Percentiles rank a stretch among this genome's conserved stretches.
These are phyloP conservation scores for Elmis aenea DNA, from an alignment of 2,888 invertebrate genomes.

Conservation along the genomic window DNA sequence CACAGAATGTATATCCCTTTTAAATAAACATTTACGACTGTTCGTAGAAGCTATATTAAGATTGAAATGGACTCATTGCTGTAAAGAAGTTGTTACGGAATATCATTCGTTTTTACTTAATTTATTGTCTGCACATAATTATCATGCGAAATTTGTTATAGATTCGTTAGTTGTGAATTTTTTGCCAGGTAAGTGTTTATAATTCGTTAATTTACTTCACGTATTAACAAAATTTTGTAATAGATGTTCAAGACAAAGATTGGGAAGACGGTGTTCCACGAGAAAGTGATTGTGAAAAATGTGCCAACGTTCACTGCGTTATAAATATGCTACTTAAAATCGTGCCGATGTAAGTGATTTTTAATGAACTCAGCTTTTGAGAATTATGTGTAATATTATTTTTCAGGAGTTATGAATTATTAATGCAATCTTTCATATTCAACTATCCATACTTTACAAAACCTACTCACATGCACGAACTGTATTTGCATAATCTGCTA, in stretches of 20 bases:
- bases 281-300: slow-evolving; percentile 51
- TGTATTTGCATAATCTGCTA: slow-evolving; percentile 74
- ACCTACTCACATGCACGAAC: slow-evolving; percentile 62
- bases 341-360: slow-evolving; percentile 60
- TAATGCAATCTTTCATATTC: slow-evolving; percentile 59
- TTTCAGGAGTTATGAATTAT: slow-evolving; percentile 48
- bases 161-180: slow-evolving; percentile 58
- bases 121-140: slow-evolving; percentile 63
- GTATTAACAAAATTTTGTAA: not conserved
- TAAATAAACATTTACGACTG: slow-evolving; percentile 53
- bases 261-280: slow-evolving; percentile 59
- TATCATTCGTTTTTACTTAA: slow-evolving; percentile 63
- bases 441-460: slow-evolving; percentile 75
- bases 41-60: slow-evolving; percentile 58
- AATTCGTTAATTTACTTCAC: slow-evolving; percentile 4
- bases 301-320: slow-evolving; percentile 59
- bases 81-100: slow-evolving; percentile 48
- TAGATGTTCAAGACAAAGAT: slow-evolving; percentile 46
- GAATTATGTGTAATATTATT: no score
- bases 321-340: slow-evolving; percentile 46
- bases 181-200: slow-evolving; percentile 49
- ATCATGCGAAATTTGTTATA: slow-evolving; percentile 58
- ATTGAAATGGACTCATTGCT: slow-evolving; percentile 55
- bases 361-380: no score
- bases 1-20: slow-evolving; percentile 53